These are phyloP conservation scores for Tenthredo notha DNA, from an alignment of 2,888 invertebrate genomes.

Conservation along the genomic window DNA sequence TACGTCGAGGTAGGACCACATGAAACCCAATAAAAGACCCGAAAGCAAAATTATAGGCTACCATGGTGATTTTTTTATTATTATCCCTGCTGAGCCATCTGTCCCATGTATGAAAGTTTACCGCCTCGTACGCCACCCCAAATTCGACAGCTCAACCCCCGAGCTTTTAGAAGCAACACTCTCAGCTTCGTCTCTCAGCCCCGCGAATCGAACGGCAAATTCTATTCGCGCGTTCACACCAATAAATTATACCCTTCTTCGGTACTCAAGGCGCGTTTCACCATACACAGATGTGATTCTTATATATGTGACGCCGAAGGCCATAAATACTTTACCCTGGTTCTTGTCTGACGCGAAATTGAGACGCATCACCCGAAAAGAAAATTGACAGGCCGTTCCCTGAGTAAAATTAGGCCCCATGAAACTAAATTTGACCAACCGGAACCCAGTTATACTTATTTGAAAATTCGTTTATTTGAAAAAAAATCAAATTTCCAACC, in stretches of 20 bases:
- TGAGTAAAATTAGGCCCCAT: neutral
- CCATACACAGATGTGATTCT: conserved; percentile 29
- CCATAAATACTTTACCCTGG: conserved; percentile 42
- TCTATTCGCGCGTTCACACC: conserved; percentile 51
- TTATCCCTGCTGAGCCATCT: conserved; percentile 53
- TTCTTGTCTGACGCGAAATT: conserved; percentile 41
- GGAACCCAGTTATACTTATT: too few relatives aligned
- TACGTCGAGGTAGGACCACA: conserved; percentile 20
- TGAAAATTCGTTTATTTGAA: too few relatives aligned
- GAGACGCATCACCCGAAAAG: conserved; percentile 9
- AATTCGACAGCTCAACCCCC: neutral
- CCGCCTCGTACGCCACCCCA: neutral
- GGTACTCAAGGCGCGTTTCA: conserved; percentile 26
- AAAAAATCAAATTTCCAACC: too few relatives aligned
- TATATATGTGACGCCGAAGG: neutral
- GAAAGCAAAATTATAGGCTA: conserved; percentile 51
- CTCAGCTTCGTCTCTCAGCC: conserved; percentile 7
- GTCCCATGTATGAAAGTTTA: conserved; percentile 27
- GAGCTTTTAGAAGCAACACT: neutral
- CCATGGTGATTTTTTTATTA: conserved; percentile 50
- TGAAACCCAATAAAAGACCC: conserved; percentile 54
- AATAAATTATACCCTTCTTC: conserved; percentile 50
- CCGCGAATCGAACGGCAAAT: conserved; percentile 50
- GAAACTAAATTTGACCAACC: neutral
- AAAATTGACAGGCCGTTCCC: neutral